Conservation (phyloP, 2,113 vertebrate species). For the Erinaceus europaeus region DNA sequence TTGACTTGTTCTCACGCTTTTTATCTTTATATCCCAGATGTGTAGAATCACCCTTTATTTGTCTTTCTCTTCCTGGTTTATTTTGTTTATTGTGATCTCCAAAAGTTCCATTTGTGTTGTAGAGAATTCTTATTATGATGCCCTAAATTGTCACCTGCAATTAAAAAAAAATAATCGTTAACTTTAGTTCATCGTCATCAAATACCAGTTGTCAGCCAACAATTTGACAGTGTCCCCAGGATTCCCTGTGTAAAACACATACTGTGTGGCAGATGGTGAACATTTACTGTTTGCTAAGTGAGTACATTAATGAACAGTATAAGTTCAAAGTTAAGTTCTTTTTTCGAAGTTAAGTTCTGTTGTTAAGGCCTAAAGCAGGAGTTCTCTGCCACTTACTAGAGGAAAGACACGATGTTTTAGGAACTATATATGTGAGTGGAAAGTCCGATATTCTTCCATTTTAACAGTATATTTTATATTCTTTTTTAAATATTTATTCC, state of each 20-base stretch:
- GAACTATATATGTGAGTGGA: not conserved
- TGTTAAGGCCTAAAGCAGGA: not conserved
- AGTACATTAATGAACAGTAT: not conserved
- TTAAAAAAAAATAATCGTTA: not conserved
- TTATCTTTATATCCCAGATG: no score
- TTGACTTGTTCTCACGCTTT: no score
- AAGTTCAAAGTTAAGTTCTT: not conserved
- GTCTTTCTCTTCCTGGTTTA: no score
- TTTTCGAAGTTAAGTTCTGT: no score
- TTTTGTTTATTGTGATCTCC: no score
- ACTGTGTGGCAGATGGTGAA: not conserved
- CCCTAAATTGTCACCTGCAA: not conserved
- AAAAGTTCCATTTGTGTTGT: no score
- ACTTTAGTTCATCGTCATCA: slow-evolving; percentile 6
- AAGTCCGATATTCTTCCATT: not conserved
- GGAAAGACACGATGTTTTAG: not conserved
- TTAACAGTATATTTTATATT: no score
- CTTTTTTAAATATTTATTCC: no score
- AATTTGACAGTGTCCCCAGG: slow-evolving; percentile 9
- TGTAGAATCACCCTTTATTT: no score
- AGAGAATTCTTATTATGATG: not conserved
- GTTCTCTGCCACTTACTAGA: not conserved
- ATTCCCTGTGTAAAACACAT: not conserved
- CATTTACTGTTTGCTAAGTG: slow-evolving; percentile 7
- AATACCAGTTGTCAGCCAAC: not conserved